Evolutionary conservation across 2,888 invertebrate species (phyloP).

Genomic region (Nasonia oneida): DNA sequence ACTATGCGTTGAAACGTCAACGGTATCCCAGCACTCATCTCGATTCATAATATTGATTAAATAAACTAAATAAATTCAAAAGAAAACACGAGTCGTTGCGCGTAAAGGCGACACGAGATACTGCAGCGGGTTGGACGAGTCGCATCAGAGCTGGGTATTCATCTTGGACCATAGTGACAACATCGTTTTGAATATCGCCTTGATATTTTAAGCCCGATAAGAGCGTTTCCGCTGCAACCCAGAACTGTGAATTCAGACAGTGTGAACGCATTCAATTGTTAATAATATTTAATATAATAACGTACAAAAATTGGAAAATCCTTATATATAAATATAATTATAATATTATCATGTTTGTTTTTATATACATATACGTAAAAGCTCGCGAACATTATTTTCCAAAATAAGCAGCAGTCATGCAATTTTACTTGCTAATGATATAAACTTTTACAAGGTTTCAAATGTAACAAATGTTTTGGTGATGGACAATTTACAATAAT

Average conservation of each 20-base stretch:
- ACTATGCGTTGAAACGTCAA: constrained; percentile 8
- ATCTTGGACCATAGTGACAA: background rate
- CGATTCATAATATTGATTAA: background rate
- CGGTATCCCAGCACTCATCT: constrained; percentile 5
- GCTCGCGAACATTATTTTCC: too few species aligned
- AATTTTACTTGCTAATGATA: too few species aligned
- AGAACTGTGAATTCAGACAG: background rate
- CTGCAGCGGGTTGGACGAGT: background rate
- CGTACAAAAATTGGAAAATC: too few species aligned
- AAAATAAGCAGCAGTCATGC: too few species aligned
- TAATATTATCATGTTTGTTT: too few species aligned
- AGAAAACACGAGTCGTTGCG: background rate
- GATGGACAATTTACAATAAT: too few species aligned
- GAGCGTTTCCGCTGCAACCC: constrained; percentile 8
- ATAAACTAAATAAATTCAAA: background rate
- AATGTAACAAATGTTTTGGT: too few species aligned
- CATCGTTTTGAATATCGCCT: constrained; percentile 4
- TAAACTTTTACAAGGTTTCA: too few species aligned
- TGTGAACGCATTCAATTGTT: background rate
- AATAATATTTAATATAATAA: too few species aligned
- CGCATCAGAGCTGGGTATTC: constrained; percentile 6
- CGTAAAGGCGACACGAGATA: background rate
- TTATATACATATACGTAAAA: too few species aligned
- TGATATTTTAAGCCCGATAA: constrained; percentile 18
- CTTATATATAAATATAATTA: too few species aligned